A percentile compares a stretch with the other conserved stretches of the same genome.
phyloP scores from a whole-genome alignment of 2,113 vertebrate genomes.

The Chrysemys picta region DNA sequence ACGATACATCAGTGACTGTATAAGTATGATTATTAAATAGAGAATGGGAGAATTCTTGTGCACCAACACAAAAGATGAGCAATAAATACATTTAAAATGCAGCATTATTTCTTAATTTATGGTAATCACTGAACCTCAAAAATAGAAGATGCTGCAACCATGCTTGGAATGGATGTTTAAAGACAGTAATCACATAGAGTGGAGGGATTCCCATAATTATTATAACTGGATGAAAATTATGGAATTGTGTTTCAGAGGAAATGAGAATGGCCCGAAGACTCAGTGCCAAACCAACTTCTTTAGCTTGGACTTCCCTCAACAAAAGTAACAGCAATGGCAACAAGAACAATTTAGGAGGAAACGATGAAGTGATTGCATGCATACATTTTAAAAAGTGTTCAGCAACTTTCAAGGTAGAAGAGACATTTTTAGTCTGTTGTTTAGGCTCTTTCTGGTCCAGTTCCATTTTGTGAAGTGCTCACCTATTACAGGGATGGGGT shows the following conservation, averaged over 20 bases:
- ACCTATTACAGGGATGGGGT: not conserved
- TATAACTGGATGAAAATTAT: constrained; percentile 32
- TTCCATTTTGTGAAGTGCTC: not conserved
- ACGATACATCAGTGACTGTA: not conserved
- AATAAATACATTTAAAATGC: constrained; percentile 33
- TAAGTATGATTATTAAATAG: constrained; percentile 52
- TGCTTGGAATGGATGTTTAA: constrained; percentile 66
- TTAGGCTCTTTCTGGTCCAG: not conserved
- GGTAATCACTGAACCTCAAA: constrained; percentile 55
- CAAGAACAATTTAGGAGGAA: not conserved
- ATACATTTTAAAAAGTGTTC: not conserved
- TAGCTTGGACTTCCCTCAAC: not conserved
- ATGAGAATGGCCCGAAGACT: not conserved
- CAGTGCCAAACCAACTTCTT: not conserved
- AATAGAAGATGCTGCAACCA: constrained; percentile 53
- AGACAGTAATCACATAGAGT: constrained; percentile 40
- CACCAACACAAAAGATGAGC: constrained; percentile 40
- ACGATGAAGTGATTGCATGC: not conserved
- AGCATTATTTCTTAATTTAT: constrained; percentile 24
- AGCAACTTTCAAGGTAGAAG: not conserved
- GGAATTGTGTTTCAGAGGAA: not conserved
- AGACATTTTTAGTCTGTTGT: not conserved
- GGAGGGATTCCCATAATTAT: constrained; percentile 58
- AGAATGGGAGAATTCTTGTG: constrained; percentile 34
- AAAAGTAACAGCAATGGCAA: not conserved